Conservation (phyloP, 1,140 invertebrate genomes). For the Lasioglossum baleicum region DNA sequence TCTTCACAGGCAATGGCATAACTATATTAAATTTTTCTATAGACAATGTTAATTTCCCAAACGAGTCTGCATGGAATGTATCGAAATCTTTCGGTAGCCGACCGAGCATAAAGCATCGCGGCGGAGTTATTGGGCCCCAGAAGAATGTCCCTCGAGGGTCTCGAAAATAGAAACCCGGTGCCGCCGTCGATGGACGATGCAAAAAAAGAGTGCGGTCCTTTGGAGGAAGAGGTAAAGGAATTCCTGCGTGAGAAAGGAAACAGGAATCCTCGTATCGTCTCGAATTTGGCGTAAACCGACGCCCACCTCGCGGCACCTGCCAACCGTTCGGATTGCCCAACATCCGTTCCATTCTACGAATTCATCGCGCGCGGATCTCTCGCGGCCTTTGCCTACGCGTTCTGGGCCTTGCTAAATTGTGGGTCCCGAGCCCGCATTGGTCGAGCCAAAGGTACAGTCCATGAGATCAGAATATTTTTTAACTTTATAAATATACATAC, state of each 20-base stretch:
- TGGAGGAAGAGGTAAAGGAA: conserved; percentile 20
- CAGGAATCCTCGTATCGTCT: conserved; percentile 48
- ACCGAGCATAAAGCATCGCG: neutral
- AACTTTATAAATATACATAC: no score
- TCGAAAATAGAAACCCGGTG: neutral
- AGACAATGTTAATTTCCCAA: no score
- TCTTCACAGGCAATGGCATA: no score
- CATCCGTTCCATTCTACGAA: conserved; percentile 58
- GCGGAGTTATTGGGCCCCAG: neutral
- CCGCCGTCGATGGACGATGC: neutral
- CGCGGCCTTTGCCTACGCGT: no score
- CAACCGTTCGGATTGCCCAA: conserved; percentile 58
- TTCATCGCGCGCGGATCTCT: conserved; percentile 40
- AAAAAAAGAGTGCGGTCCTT: neutral
- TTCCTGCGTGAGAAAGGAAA: conserved; percentile 39
- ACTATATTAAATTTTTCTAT: no score
- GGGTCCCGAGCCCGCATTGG: no score
- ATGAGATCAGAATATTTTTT: no score
- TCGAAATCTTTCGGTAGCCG: neutral
- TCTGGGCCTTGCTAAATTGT: no score
- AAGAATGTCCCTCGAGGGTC: neutral
- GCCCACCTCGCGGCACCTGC: conserved; percentile 63
- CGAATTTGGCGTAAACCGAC: conserved; percentile 62
- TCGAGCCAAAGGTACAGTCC: no score
- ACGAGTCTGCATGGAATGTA: neutral